Conservation (phyloP, 2,888 invertebrate genomes). For the Phlogophora meticulosa region DNA sequence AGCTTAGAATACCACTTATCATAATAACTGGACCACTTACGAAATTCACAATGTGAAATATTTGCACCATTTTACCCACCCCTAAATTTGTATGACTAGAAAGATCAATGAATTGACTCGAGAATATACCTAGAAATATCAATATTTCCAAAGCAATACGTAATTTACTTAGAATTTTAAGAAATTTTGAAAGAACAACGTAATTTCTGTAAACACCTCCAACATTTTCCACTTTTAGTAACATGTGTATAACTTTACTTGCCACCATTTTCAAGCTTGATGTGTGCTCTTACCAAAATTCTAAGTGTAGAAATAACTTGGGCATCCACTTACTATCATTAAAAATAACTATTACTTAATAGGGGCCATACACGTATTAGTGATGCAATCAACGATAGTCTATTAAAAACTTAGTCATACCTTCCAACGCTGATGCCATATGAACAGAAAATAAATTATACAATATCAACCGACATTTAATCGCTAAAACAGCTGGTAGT, state of each 20-base stretch:
- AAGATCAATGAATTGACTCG: not conserved
- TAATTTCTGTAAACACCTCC: slow-evolving; percentile 33
- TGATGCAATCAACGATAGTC: too few species aligned
- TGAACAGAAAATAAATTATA: too few species aligned
- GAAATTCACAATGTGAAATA: slow-evolving; percentile 1
- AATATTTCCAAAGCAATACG: slow-evolving; percentile 8
- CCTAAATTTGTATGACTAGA: not conserved
- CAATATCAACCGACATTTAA: too few species aligned
- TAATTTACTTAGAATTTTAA: slow-evolving; percentile 4
- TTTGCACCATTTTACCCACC: not conserved
- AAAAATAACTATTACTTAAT: too few species aligned
- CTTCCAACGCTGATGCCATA: too few species aligned
- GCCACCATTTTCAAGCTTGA: slow-evolving; percentile 8
- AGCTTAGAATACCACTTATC: not conserved
- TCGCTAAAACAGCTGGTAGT: too few species aligned
- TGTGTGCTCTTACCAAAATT: not conserved
- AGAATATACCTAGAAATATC: not conserved
- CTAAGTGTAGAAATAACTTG: not conserved
- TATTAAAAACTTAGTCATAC: too few species aligned
- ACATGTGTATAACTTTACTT: not conserved
- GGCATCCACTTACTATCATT: not conserved
- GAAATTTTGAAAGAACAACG: not conserved
- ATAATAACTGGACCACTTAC: slow-evolving; percentile 4
- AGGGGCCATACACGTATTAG: too few species aligned
- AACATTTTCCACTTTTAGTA: slow-evolving; percentile 32